phyloP scores from a whole-genome alignment of 2,797 vertebrate species.

The Luscinia megarhynchos region DNA sequence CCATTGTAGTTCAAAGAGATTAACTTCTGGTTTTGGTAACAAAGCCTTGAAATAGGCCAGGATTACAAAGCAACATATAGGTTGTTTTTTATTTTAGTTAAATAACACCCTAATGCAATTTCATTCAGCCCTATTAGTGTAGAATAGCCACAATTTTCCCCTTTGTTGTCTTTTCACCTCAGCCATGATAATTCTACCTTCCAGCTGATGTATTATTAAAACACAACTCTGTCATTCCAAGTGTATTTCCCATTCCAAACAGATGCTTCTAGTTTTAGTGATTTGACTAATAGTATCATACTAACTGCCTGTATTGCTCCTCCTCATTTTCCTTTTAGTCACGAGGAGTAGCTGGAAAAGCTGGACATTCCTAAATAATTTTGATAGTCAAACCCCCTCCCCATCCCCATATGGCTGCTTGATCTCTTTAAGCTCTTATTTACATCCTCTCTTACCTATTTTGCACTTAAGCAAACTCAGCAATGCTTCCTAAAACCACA shows the following conservation, averaged over 20 bases:
- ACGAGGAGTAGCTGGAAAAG: background rate
- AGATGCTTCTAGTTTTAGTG: background rate
- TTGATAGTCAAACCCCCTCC: background rate
- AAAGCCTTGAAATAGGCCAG: background rate
- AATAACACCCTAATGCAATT: background rate
- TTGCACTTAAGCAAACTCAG: background rate
- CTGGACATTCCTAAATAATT: background rate
- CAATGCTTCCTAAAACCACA: background rate
- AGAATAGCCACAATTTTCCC: background rate
- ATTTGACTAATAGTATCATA: background rate
- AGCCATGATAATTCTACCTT: background rate
- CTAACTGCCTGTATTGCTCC: background rate
- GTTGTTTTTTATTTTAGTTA: background rate
- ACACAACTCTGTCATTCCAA: background rate
- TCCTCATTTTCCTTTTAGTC: background rate
- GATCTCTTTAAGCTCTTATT: background rate
- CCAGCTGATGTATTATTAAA: background rate
- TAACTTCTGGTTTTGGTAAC: background rate
- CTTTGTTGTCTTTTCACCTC: background rate
- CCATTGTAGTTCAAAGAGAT: background rate
- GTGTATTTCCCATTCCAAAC: background rate
- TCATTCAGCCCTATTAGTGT: background rate
- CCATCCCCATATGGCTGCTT: background rate
- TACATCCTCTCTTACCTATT: background rate
- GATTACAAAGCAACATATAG: background rate